Evolutionary conservation across 2,113 vertebrate genomes (phyloP), one percentile per base, ranked within the genome.

Genomic region (Pongo abelii): DNA sequence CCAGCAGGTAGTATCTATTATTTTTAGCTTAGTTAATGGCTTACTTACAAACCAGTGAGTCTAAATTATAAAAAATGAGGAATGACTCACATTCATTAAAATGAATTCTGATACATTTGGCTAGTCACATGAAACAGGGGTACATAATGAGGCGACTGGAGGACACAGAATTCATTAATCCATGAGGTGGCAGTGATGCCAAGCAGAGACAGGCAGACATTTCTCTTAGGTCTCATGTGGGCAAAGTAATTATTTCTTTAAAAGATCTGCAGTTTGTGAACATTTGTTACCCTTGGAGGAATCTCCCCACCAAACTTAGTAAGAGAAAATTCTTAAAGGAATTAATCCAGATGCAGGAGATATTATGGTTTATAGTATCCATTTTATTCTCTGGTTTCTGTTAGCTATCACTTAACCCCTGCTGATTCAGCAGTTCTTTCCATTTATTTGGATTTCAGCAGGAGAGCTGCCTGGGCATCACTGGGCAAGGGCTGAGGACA

Each of bases 41-140:
- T 98, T 98, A 81, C 97, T 98, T 98, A 98, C 94, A 98, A 96
- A 95, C 79, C 85, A 97, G 52, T 96, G 96, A 91, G 50, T 93
- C 94, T 98, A 98, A 97, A 93, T 98, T 93, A 98, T 98, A 97
- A 98, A 98, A 98, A 97, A 77, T 92, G 89, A 97, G 91, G 93
- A 98, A 97, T 98, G 98, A 98, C 95, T 99, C 98, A 98, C 93
- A 96, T 98, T 98, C 96, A 98, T 98, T 98, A 98, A 98, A 98
- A 98, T 98, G 94, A 97, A 98, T 98, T 98, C 97, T 96, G 97
- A 98, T 98, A 96, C 96, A 98, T 98, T 98, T 98, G 98, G 97
- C 98, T 98, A 97, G 94, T 98, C 59, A 9, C 70, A 95, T 95
- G 94, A 98, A 98, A 96, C 97, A 96, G 97, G 98, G 97, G 96